phyloP scores from a whole-genome alignment of 1,140 invertebrate species.

The Drosophila gunungcola region DNA sequence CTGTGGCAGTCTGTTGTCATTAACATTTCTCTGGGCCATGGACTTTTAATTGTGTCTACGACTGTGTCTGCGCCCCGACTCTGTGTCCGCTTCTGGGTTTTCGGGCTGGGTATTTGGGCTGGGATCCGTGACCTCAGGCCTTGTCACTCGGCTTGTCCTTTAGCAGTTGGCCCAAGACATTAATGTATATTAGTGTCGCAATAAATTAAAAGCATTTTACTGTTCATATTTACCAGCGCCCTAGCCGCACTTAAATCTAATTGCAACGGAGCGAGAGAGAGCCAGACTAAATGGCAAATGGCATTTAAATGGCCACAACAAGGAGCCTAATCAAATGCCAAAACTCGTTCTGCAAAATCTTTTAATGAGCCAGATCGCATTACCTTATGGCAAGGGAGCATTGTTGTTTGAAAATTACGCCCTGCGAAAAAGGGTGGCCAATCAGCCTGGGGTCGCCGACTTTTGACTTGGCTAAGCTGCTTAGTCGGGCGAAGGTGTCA shows the following conservation, averaged over 20 bases:
- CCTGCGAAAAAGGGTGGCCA: slow-evolving; percentile 19
- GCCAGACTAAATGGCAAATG: slow-evolving; percentile 46
- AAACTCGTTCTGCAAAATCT: slow-evolving; percentile 51
- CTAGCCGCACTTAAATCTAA: slow-evolving; percentile 73
- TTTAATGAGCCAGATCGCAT: slow-evolving; percentile 74
- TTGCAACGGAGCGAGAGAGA: slow-evolving; percentile 48
- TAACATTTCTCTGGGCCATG: slow-evolving; percentile 82
- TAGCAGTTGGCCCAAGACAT: slow-evolving; percentile 72
- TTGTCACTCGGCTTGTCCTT: slow-evolving; percentile 44
- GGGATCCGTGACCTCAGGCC: slow-evolving; percentile 49
- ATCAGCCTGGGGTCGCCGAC: slow-evolving; percentile 31
- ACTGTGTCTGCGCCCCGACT: slow-evolving; percentile 17
- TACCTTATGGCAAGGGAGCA: slow-evolving; percentile 51
- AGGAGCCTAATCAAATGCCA: slow-evolving; percentile 68
- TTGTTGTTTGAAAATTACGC: slow-evolving; percentile 37
- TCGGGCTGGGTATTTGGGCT: slow-evolving; percentile 7
- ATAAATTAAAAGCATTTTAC: slow-evolving; percentile 82
- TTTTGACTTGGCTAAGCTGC: slow-evolving; percentile 62
- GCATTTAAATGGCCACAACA: slow-evolving; percentile 57
- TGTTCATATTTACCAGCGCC: slow-evolving; percentile 74
- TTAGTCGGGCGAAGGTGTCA: slow-evolving; percentile 74
- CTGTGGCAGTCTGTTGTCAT: slow-evolving; percentile 64
- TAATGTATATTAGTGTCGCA: slow-evolving; percentile 82
- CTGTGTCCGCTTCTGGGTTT: slow-evolving; percentile 10
- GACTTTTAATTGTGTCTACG: slow-evolving; percentile 79